Evolutionary conservation across 2,113 vertebrate species (phyloP).

Genomic region (Solea senegalensis): DNA sequence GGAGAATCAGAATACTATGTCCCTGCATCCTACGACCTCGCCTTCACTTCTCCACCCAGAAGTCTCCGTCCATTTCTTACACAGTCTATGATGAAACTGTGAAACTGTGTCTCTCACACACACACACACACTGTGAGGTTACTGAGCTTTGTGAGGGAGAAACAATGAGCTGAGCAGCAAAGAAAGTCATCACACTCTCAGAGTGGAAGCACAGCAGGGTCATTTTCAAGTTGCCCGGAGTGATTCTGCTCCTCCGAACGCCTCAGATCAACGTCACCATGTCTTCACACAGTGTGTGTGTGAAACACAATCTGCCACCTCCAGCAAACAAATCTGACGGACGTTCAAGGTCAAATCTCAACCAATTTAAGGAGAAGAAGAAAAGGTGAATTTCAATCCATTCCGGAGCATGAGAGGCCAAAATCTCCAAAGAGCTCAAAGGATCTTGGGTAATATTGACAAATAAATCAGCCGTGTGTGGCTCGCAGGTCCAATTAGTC

Average conservation of each 20-base stretch:
- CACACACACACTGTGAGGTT: slow-evolving; percentile 37
- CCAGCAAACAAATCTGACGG: neutral
- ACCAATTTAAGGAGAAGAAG: slow-evolving; percentile 7
- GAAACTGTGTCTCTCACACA: slow-evolving; percentile 15
- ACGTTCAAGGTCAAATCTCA: slow-evolving; percentile 32
- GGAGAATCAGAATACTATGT: too few relatives aligned
- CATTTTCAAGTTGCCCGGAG: slow-evolving; percentile 24
- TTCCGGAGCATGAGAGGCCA: slow-evolving; percentile 12
- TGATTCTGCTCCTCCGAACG: slow-evolving; percentile 4
- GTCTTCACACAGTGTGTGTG: neutral
- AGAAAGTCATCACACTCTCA: slow-evolving; percentile 10
- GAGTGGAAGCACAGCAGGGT: slow-evolving; percentile 15
- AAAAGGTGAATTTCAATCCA: slow-evolving; percentile 22
- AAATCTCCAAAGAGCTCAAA: neutral
- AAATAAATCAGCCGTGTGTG: neutral
- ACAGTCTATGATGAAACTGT: too few relatives aligned
- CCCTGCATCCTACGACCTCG: too few relatives aligned
- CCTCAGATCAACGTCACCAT: too few relatives aligned
- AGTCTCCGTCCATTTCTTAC: too few relatives aligned
- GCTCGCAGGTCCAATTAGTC: slow-evolving; percentile 29
- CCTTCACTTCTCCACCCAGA: too few relatives aligned
- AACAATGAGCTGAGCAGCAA: slow-evolving; percentile 18
- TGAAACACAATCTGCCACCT: neutral
- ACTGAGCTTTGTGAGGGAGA: slow-evolving; percentile 14
- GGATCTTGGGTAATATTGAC: slow-evolving; percentile 7